Conservation (phyloP, 53 echinoderm and acorn worm genomes). For the Apostichopus leukothele region DNA sequence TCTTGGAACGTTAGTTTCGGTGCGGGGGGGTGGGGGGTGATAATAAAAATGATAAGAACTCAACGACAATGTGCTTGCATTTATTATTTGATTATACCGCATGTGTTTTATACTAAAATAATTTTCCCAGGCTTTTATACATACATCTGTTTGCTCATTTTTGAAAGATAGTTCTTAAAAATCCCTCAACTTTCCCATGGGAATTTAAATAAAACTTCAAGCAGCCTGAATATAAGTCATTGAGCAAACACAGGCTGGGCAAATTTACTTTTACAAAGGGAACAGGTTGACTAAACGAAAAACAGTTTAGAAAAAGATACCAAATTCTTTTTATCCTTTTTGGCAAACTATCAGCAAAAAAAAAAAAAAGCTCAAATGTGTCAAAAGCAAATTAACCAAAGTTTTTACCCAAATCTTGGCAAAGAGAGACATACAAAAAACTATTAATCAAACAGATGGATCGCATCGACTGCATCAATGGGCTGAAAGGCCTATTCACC, state of each 20-base stretch:
- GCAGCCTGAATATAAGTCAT: neutral
- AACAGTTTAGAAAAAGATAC: neutral
- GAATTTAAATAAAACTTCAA: neutral
- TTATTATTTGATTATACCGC: neutral
- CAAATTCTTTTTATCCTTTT: neutral
- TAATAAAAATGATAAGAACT: too few relatives aligned
- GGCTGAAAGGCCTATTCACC: neutral
- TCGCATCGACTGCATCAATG: neutral
- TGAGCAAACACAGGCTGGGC: neutral
- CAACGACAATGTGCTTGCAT: too few relatives aligned
- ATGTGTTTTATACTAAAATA: neutral
- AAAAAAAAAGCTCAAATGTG: neutral
- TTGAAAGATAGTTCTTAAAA: neutral
- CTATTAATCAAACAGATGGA: neutral
- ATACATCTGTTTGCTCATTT: neutral
- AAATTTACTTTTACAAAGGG: neutral
- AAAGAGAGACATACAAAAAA: neutral
- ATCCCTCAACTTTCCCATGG: conserved; percentile 28
- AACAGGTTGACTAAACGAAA: neutral
- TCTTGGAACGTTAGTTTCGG: too few relatives aligned
- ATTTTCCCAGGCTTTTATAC: conserved; percentile 1
- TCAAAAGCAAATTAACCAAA: neutral
- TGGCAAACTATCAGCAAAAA: neutral
- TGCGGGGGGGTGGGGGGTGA: too few relatives aligned
- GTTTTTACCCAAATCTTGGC: neutral